Percentiles rank a stretch among this genome's conserved stretches.
These are phyloP conservation scores for Archegozetes longisetosus DNA, from an alignment of 1,140 invertebrate genomes.

Conservation along the genomic window DNA sequence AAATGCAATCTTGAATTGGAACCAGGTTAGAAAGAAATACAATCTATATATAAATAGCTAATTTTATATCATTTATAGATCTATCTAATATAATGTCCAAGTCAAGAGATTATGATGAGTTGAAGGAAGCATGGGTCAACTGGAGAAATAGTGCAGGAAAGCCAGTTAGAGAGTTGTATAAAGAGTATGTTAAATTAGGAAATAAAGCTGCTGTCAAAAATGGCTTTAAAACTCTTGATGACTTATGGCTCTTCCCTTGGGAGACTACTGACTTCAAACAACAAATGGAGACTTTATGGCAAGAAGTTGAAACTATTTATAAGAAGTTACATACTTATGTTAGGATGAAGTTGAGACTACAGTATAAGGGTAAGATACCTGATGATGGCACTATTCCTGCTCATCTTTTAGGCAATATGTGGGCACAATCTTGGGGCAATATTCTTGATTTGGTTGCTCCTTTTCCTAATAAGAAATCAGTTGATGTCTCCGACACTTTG, in stretches of 20 bases:
- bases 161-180: slow-evolving; percentile 51
- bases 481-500: slow-evolving; percentile 37
- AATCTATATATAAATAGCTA: too few species aligned
- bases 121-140: slow-evolving; percentile 55
- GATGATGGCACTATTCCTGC: slow-evolving; percentile 65
- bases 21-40: slow-evolving; percentile 36
- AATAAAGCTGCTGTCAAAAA: slow-evolving; percentile 51
- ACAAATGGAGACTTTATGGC: slow-evolving; percentile 64
- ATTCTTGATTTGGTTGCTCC: slow-evolving; percentile 59
- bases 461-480: slow-evolving; percentile 47
- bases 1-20: slow-evolving; percentile 56
- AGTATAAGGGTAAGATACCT: slow-evolving; percentile 26
- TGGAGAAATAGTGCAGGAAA: slow-evolving; percentile 49
- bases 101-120: slow-evolving; percentile 51
- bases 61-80: slow-evolving; percentile 38
- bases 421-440: slow-evolving; percentile 74
- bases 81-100: slow-evolving; percentile 46
- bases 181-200: slow-evolving; percentile 54
- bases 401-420: slow-evolving; percentile 85
- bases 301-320: slow-evolving; percentile 66
- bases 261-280: slow-evolving; percentile 25
- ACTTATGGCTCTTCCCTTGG: slow-evolving; percentile 17
- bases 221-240: slow-evolving; percentile 3
- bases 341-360: slow-evolving; percentile 55
- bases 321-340: slow-evolving; percentile 76